Conservation (phyloP, 2,113 vertebrate genomes). For the Columba livia region DNA sequence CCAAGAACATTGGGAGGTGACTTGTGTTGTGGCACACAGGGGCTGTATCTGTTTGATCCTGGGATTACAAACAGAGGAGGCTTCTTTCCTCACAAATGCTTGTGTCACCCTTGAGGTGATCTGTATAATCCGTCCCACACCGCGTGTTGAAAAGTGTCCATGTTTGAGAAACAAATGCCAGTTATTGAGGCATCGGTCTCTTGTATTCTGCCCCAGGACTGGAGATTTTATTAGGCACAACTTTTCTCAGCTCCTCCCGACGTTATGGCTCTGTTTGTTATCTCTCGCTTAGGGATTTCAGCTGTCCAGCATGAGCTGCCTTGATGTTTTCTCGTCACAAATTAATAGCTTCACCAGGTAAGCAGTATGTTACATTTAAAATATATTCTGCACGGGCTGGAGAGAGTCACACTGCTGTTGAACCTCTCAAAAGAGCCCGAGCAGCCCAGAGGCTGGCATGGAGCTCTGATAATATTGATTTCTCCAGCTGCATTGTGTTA, state of each 20-base stretch:
- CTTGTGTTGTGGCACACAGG: not conserved
- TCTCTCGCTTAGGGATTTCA: not conserved
- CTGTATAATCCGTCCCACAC: not conserved
- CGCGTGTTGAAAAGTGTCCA: rapidly evolving
- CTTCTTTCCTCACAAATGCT: not conserved
- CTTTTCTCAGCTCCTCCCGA: not conserved
- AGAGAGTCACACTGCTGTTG: not conserved
- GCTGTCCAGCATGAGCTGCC: not conserved
- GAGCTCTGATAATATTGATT: not conserved
- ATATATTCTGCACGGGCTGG: not conserved
- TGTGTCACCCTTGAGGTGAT: not conserved
- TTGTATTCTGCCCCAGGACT: not conserved
- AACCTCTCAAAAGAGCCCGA: not conserved
- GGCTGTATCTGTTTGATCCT: not conserved
- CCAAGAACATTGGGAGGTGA: not conserved
- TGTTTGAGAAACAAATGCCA: not conserved
- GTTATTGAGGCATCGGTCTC: not conserved
- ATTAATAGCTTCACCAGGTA: not conserved
- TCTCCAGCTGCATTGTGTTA: not conserved
- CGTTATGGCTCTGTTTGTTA: not conserved
- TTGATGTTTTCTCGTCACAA: not conserved
- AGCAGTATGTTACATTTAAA: not conserved
- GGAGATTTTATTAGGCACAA: not conserved
- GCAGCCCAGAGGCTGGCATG: not conserved
- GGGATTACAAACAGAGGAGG: rapidly evolving